Evolutionary conservation across 2,797 vertebrate species (phyloP), one percentile per base, ranked within the genome.

Genomic region (Aphelocoma californica): DNA sequence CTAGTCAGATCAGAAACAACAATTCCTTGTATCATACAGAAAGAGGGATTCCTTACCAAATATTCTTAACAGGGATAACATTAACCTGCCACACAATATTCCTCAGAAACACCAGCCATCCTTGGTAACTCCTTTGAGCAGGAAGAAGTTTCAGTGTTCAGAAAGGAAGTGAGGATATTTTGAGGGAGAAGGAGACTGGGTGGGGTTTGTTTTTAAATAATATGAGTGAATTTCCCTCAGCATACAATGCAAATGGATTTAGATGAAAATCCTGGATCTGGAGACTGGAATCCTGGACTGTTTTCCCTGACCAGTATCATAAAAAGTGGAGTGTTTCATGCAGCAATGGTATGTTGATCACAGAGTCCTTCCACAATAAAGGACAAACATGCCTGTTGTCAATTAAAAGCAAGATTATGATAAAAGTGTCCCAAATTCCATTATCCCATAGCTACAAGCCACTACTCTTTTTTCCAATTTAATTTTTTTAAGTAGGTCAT

Each of bases 401-500:
- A 97, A 97, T 97, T 98, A 97, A 97, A 97, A 97, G 94, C 89
- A 97, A 94, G 94, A 97, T 97, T 93, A 94, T 75, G 84, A 97
- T 95, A 89, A 96, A 96, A 96, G 90, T 84, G n/a, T 97, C 97
- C 96, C 96, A 96, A 95, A 98, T 97, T 97, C 96, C 93, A 97
- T 97, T 97, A 97, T 96, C 91, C 95, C 96, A 94, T 93, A 97
- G 97, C 96, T 97, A 96, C 90, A 96, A 97, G 96, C 92, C 95
- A 97, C 97, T 97, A 97, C 93, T 97, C 81, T 95, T 97, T 95
- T 96, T 97, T 96, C 92, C 93, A 96, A 97, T 97, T 94, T 97
- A 97, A 97, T 97, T 97, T 97, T 94, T 97, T 96, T 69, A 97
- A 98, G 96, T 97, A 97, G 97, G 97, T 97, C 97, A 97, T 94